Percentiles rank a stretch among this genome's conserved stretches.
These are phyloP conservation scores for Chauna torquata DNA, from an alignment of 2,113 vertebrate genomes.

Conservation along the genomic window DNA sequence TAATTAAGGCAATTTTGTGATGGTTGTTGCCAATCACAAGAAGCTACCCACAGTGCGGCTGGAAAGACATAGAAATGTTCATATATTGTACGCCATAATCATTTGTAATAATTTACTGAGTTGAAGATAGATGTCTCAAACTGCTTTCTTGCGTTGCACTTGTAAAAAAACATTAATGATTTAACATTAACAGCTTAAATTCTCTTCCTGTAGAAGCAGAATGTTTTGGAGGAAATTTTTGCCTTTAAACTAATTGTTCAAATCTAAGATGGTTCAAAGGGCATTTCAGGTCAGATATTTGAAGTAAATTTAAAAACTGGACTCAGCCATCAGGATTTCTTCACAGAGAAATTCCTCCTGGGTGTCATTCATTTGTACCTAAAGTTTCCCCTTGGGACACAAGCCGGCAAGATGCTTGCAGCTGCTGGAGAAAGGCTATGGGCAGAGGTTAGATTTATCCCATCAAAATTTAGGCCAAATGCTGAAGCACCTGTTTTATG, in stretches of 20 bases:
- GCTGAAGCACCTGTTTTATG: background rate
- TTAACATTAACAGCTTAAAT: background rate
- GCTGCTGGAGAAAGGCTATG: background rate
- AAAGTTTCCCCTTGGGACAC: background rate
- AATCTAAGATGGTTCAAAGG: background rate
- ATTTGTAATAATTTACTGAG: background rate
- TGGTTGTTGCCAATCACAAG: background rate
- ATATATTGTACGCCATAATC: background rate
- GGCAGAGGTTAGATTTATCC: background rate
- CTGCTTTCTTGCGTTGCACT: background rate
- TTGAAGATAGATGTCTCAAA: background rate
- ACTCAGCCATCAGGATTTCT: background rate
- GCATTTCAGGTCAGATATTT: background rate
- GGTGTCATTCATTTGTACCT: background rate
- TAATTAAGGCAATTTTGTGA: background rate
- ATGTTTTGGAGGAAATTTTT: background rate
- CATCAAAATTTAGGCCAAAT: background rate
- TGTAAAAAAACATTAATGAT: background rate
- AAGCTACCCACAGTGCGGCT: background rate
- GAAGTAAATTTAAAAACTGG: background rate
- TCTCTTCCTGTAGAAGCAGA: background rate
- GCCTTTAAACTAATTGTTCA: background rate
- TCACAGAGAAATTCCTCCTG: background rate
- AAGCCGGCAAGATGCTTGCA: background rate
- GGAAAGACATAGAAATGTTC: background rate